Conservation (phyloP, 1,140 invertebrate genomes). For the Hypsibius dujardini region DNA sequence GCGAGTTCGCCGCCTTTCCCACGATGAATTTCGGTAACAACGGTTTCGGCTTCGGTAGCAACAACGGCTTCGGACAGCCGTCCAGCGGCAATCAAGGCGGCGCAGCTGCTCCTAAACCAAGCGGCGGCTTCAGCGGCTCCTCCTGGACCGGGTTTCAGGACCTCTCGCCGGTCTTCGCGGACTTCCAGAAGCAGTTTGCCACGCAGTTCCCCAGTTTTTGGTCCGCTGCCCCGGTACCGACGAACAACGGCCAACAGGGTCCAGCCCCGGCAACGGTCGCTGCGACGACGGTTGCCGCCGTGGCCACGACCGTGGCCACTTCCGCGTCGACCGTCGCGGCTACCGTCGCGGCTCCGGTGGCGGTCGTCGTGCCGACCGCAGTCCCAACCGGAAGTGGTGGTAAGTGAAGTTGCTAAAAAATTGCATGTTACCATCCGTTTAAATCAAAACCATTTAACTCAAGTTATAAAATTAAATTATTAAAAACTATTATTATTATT, state of each 20-base stretch:
- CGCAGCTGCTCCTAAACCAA: neutral
- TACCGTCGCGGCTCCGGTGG: neutral
- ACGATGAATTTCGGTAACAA: neutral
- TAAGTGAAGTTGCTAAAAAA: no score
- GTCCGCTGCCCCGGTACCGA: neutral
- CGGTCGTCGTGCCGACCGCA: neutral
- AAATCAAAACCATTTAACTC: no score
- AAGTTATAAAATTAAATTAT: no score
- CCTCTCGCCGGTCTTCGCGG: neutral
- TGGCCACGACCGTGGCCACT: neutral
- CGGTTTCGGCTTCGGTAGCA: slow-evolving; percentile 3
- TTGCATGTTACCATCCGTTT: no score
- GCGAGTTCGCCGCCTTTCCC: neutral
- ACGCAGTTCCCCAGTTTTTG: slow-evolving; percentile 9
- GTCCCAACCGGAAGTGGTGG: no score
- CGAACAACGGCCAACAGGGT: neutral
- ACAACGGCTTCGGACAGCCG: neutral
- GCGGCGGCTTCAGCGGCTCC: neutral
- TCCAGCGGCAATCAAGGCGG: neutral
- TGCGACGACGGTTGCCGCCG: neutral
- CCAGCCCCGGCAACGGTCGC: neutral
- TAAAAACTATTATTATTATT: no score
- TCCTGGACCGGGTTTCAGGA: neutral
- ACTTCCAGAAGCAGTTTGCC: slow-evolving; percentile 15
- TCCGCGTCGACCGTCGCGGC: neutral